These are phyloP conservation scores for Entomobrya multifasciata DNA, from an alignment of 2,888 invertebrate genomes.

Conservation along the genomic window DNA sequence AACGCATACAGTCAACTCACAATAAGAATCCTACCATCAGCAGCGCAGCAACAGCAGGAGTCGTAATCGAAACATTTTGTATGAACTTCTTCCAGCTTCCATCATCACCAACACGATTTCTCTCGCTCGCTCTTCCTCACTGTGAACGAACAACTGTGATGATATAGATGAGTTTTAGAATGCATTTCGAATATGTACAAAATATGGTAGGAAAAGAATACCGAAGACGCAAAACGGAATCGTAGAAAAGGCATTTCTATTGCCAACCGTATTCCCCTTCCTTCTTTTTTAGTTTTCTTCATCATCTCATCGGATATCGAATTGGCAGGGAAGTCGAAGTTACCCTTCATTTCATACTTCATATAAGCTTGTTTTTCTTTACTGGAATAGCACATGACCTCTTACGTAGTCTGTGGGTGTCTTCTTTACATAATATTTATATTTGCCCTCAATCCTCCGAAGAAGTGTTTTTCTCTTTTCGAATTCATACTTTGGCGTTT, in stretches of 20 bases:
- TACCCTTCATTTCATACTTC: slow-evolving; percentile 57
- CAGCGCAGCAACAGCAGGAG: slow-evolving; percentile 45
- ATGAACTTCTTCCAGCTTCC: slow-evolving; percentile 48
- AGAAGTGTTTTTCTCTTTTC: slow-evolving; percentile 20
- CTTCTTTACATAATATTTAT: slow-evolving; percentile 35
- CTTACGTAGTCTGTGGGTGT: too few relatives aligned
- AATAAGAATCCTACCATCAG: too few relatives aligned
- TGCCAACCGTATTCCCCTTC: slow-evolving; percentile 42
- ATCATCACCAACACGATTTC: slow-evolving; percentile 30
- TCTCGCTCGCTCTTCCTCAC: slow-evolving; percentile 11
- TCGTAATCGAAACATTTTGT: slow-evolving; percentile 67
- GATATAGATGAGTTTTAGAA: slow-evolving; percentile 42
- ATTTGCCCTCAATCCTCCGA: slow-evolving; percentile 53
- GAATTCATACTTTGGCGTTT: slow-evolving; percentile 11
- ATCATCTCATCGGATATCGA: slow-evolving; percentile 31
- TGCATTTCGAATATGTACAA: neutral
- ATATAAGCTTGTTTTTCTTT: slow-evolving; percentile 11
- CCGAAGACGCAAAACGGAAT: neutral
- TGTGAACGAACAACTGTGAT: slow-evolving; percentile 44
- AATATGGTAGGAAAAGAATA: slow-evolving; percentile 2
- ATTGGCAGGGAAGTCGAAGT: slow-evolving; percentile 16
- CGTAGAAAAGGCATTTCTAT: slow-evolving; percentile 45
- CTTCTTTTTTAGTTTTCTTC: slow-evolving; percentile 51
- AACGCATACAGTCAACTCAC: too few relatives aligned
- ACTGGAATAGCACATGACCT: too few relatives aligned